Evolutionary conservation across 2,888 invertebrate species (phyloP).

Genomic region (Asteroscopus sphinx): DNA sequence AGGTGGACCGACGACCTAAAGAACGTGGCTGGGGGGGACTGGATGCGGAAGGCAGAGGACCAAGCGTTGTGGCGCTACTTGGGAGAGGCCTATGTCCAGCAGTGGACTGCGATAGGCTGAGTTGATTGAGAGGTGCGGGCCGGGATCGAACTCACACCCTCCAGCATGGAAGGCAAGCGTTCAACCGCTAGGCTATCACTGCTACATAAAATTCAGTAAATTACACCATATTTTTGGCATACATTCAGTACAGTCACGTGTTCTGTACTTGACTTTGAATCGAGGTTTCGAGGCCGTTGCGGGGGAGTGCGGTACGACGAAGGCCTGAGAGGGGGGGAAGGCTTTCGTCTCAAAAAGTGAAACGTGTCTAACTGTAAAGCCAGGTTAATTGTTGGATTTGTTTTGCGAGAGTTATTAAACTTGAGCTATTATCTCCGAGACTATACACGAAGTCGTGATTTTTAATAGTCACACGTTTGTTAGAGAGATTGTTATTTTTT

Average conservation of each 20-base stretch:
- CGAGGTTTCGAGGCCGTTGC: constrained; percentile 81
- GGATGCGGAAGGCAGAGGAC: too few species aligned
- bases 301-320: constrained; percentile 45
- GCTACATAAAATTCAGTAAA: neutral
- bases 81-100: too few species aligned
- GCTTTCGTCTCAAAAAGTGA: constrained; percentile 83
- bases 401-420: constrained; percentile 45
- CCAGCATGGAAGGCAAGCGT: too few species aligned
- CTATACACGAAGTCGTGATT: constrained; percentile 24
- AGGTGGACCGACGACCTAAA: too few species aligned
- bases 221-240: constrained; percentile 11
- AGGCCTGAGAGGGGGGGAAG: constrained; percentile 55
- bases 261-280: constrained; percentile 77
- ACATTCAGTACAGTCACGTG: constrained; percentile 43
- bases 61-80: too few species aligned
- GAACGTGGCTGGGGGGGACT: too few species aligned
- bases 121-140: too few species aligned
- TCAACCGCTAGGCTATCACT: too few species aligned
- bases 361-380: constrained; percentile 79
- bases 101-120: too few species aligned
- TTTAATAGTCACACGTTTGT: constrained; percentile 12
- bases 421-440: constrained; percentile 26
- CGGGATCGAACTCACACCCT: too few species aligned
- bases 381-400: constrained; percentile 55
- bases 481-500: neutral